These are phyloP conservation scores for Lacerta bilineata DNA, from an alignment of 2,797 vertebrate species.

Conservation along the genomic window DNA sequence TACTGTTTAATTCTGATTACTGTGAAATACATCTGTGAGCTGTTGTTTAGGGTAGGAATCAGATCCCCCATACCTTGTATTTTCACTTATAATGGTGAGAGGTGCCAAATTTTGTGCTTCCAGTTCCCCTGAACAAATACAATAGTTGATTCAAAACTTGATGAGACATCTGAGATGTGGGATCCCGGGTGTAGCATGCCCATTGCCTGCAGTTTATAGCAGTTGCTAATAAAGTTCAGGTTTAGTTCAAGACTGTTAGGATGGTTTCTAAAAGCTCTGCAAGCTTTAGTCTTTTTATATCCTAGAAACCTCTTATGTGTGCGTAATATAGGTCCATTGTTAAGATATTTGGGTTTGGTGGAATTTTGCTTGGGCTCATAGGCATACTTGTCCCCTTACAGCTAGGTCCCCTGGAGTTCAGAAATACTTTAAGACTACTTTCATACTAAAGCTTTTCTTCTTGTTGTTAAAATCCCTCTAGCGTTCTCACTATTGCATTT, in stretches of 20 bases:
- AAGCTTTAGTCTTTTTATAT: constrained; percentile 2
- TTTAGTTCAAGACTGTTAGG: neutral
- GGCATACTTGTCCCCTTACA: neutral
- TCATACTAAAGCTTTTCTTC: neutral
- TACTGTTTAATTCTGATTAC: neutral
- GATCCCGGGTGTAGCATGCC: neutral
- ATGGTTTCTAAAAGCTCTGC: neutral
- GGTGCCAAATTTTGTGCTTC: neutral
- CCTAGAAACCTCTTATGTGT: neutral
- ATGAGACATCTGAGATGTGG: neutral
- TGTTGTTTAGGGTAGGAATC: neutral
- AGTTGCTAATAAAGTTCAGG: neutral
- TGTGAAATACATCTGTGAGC: neutral
- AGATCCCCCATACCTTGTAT: neutral
- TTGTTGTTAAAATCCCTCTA: neutral
- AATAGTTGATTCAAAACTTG: neutral
- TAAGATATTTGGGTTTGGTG: constrained; percentile 6
- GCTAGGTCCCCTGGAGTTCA: constrained; percentile 2
- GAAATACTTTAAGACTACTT: neutral
- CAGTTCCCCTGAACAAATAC: neutral
- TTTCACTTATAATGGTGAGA: neutral
- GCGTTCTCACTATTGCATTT: neutral
- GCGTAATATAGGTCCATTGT: neutral
- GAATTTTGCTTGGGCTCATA: constrained; percentile 11
- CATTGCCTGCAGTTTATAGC: neutral